phyloP scores from a whole-genome alignment of 2,113 vertebrate species.

The Triplophysa tibetana region DNA sequence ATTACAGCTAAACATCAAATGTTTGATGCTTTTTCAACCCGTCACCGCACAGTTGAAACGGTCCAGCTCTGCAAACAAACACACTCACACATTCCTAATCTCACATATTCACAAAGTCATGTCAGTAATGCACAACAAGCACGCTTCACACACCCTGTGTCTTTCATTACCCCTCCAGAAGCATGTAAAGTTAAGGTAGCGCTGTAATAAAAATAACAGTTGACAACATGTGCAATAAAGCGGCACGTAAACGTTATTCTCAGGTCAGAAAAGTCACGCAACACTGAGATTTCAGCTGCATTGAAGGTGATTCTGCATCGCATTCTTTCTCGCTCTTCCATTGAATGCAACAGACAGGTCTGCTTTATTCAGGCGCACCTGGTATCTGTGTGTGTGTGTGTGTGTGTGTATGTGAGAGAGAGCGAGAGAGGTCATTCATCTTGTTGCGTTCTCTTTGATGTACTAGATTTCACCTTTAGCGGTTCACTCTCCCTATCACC shows the following conservation, averaged over 20 bases:
- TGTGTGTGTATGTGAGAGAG: slow-evolving; percentile 21
- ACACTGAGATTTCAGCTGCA: not conserved
- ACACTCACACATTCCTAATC: slow-evolving; percentile 33
- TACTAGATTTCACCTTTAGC: slow-evolving; percentile 25
- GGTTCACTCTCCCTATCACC: not conserved
- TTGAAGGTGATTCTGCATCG: not conserved
- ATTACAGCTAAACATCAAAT: no score
- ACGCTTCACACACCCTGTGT: slow-evolving; percentile 32
- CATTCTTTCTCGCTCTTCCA: slow-evolving; percentile 29
- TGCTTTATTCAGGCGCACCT: slow-evolving; percentile 36
- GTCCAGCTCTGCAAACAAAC: not conserved
- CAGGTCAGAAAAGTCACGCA: not conserved
- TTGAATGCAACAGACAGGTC: slow-evolving; percentile 25
- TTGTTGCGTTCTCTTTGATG: slow-evolving; percentile 32
- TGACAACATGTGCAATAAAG: not conserved
- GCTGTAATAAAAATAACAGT: not conserved
- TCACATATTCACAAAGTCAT: slow-evolving; percentile 37
- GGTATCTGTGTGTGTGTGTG: slow-evolving; percentile 37
- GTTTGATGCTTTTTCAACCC: not conserved
- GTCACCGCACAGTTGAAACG: no score
- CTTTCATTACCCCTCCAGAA: not conserved
- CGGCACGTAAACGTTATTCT: not conserved
- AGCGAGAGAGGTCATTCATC: not conserved
- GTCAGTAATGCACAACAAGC: slow-evolving; percentile 39
- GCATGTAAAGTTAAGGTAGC: not conserved